Conservation (phyloP, 2,797 vertebrate species). For the Syndactyla subalaris region DNA sequence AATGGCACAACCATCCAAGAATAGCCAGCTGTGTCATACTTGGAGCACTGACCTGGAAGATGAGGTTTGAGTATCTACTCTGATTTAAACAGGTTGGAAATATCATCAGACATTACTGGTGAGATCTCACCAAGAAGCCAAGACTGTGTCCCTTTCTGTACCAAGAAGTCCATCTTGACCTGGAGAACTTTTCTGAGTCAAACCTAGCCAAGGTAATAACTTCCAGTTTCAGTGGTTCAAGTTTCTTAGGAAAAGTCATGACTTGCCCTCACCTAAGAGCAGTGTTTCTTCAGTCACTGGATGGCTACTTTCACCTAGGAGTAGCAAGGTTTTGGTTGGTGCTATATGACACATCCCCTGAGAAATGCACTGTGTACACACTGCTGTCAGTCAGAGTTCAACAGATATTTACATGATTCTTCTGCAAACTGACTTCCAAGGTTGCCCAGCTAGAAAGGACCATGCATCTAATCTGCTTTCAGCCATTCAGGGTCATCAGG, state of each 20-base stretch:
- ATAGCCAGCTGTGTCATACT: background rate
- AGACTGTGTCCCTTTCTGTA: background rate
- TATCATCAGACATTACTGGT: background rate
- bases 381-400: background rate
- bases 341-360: background rate
- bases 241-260: background rate
- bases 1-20: background rate
- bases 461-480: background rate
- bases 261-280: background rate
- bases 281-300: background rate
- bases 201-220: background rate
- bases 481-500: background rate
- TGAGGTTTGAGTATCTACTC: background rate
- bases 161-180: background rate
- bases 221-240: background rate
- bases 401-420: background rate
- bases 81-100: background rate
- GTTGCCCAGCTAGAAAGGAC: background rate
- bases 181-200: background rate
- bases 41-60: background rate
- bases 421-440: background rate
- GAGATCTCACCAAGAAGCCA: background rate
- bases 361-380: fast-evolving
- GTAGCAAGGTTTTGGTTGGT: background rate
- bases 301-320: background rate